These are phyloP conservation scores for Psephotus haematonotus DNA, from an alignment of 2,113 vertebrate genomes.

Conservation along the genomic window DNA sequence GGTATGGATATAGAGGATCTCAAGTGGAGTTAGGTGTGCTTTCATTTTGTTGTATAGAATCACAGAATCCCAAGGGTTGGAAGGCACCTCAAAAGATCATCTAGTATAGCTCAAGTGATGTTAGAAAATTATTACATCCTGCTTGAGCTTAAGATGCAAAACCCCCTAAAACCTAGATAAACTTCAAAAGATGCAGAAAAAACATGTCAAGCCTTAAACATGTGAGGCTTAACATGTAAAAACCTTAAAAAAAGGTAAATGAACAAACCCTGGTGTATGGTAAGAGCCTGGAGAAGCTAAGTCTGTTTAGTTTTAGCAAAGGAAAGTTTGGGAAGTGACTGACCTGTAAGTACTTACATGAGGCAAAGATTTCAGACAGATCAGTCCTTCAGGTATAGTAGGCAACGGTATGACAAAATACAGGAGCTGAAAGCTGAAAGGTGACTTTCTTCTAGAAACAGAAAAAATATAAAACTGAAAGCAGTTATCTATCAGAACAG, in stretches of 20 bases:
- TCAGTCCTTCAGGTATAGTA: not conserved
- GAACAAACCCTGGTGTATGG: not conserved
- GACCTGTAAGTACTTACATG: not conserved
- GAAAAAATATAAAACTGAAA: not conserved
- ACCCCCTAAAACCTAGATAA: accelerated
- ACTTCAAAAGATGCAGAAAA: not conserved
- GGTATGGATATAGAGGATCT: not conserved
- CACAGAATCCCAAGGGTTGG: too few relatives aligned
- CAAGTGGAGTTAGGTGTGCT: not conserved
- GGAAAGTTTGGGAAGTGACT: not conserved
- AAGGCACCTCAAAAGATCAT: too few relatives aligned
- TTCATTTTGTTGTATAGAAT: not conserved
- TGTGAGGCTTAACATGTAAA: not conserved
- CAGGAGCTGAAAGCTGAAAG: not conserved
- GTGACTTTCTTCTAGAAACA: not conserved
- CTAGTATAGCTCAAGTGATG: not conserved
- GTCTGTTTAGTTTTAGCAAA: not conserved
- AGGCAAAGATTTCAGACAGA: not conserved
- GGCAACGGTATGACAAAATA: not conserved
- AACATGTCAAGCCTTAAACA: not conserved
- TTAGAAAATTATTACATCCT: not conserved
- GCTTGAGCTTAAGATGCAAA: not conserved
- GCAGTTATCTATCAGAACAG: not conserved
- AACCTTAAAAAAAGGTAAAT: not conserved
- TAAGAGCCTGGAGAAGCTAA: not conserved